These are phyloP conservation scores for Lontra canadensis DNA, from an alignment of 2,113 vertebrate genomes.

Conservation along the genomic window DNA sequence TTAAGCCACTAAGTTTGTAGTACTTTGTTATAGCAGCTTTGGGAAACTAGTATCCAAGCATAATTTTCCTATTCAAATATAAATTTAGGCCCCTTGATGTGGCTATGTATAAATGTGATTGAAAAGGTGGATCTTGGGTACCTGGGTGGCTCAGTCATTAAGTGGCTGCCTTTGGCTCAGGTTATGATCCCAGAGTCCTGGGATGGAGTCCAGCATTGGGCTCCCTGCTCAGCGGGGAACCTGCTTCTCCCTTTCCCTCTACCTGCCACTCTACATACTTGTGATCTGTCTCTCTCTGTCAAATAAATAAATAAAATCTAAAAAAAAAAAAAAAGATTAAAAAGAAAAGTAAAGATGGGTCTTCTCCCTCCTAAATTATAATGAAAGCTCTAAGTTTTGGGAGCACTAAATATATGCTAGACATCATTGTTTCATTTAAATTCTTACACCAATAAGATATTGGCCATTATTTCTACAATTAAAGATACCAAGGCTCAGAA, in stretches of 20 bases:
- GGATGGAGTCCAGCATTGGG: too few species aligned
- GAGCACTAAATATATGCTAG: not conserved
- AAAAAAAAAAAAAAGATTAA: too few species aligned
- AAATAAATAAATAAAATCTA: too few species aligned
- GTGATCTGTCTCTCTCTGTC: too few species aligned
- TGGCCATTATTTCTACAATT: not conserved
- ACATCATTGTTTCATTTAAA: not conserved
- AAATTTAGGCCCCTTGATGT: not conserved
- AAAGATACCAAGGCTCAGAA: not conserved
- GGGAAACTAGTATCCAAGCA: not conserved
- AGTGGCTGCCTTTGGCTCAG: too few species aligned
- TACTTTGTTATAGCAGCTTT: slow-evolving; percentile 6
- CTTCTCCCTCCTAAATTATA: not conserved
- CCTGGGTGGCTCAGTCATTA: too few species aligned
- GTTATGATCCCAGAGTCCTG: too few species aligned
- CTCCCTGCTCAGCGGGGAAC: too few species aligned
- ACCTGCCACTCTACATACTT: too few species aligned
- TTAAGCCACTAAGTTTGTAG: not conserved
- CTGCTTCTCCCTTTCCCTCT: too few species aligned
- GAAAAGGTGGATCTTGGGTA: not conserved
- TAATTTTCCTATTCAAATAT: not conserved
- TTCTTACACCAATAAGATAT: not conserved
- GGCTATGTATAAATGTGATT: not conserved
- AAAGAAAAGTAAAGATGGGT: not conserved
- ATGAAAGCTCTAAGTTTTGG: not conserved